A percentile compares a stretch with the other conserved stretches of the same genome.
Conservation (phyloP, 2,113 vertebrate genomes). For the Hypomesus transpacificus region DNA sequence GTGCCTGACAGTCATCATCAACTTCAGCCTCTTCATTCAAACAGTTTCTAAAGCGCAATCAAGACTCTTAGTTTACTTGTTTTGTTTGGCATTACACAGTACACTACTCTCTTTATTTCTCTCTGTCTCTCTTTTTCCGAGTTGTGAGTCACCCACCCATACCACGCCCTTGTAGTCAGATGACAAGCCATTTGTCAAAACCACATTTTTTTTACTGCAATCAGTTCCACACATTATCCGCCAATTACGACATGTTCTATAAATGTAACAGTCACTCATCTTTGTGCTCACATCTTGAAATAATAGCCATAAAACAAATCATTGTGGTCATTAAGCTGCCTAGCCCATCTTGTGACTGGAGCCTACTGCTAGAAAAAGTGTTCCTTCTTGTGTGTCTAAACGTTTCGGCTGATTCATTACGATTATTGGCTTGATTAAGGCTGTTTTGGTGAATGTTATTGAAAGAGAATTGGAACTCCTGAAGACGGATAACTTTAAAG, state of each 20-base stretch:
- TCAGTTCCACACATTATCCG: constrained; percentile 50
- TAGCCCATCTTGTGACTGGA: constrained; percentile 21
- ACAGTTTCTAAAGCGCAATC: too few relatives aligned
- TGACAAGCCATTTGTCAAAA: constrained; percentile 51
- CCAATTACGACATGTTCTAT: constrained; percentile 50
- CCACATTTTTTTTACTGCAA: constrained; percentile 39
- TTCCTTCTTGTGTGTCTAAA: too few relatives aligned
- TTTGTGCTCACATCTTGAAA: constrained; percentile 46
- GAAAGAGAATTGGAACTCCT: too few relatives aligned
- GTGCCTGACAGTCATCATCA: too few relatives aligned
- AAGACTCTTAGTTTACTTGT: too few relatives aligned
- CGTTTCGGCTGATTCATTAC: not conserved
- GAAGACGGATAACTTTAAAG: too few relatives aligned
- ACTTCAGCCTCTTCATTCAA: too few relatives aligned
- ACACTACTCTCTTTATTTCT: constrained; percentile 8
- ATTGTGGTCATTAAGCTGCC: constrained; percentile 47
- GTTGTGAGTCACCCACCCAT: not conserved
- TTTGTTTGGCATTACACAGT: not conserved
- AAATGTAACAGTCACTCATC: constrained; percentile 44
- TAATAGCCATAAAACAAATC: constrained; percentile 53
- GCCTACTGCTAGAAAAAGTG: constrained; percentile 19
- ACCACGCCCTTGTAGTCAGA: not conserved
- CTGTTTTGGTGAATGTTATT: too few relatives aligned
- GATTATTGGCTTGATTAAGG: not conserved
- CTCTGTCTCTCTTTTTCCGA: not conserved